These are phyloP conservation scores for Liopterus haemorrhoidalis DNA, from an alignment of 2,888 invertebrate genomes.

Conservation along the genomic window DNA sequence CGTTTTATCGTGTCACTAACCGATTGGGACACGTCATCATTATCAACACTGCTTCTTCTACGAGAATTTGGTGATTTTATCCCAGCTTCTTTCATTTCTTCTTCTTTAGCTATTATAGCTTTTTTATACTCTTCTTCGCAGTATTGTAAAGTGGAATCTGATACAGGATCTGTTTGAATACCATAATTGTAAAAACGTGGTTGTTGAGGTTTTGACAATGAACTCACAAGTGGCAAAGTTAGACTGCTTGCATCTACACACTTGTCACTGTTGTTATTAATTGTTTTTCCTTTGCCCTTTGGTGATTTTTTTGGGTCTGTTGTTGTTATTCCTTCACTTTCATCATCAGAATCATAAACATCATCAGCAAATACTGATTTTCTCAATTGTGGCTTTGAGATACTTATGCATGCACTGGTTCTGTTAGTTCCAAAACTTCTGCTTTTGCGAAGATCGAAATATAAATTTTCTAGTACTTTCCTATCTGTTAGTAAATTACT, in stretches of 20 bases:
- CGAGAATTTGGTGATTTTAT: constrained; percentile 46
- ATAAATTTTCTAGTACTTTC: constrained; percentile 64
- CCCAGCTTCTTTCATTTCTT: constrained; percentile 38
- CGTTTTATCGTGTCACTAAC: constrained; percentile 83
- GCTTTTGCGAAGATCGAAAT: constrained; percentile 65
- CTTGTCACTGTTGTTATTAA: constrained; percentile 12
- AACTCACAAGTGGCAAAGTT: constrained; percentile 64
- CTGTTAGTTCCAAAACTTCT: constrained; percentile 50
- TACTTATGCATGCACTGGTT: constrained; percentile 13
- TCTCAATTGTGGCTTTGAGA: constrained; percentile 33
- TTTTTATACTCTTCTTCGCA: constrained; percentile 49
- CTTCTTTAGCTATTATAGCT: constrained; percentile 45
- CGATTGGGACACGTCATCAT: constrained; percentile 79
- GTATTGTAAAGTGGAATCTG: constrained; percentile 50
- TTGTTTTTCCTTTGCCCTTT: constrained; percentile 26
- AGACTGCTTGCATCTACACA: constrained; percentile 38
- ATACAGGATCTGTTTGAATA: constrained; percentile 58
- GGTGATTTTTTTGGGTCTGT: constrained; percentile 34
- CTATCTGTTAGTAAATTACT: constrained; percentile 68
- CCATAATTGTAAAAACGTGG: constrained; percentile 49
- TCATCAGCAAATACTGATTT: constrained; percentile 33
- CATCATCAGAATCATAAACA: constrained; percentile 31
- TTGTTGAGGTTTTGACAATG: constrained; percentile 54
- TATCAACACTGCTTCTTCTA: constrained; percentile 72
- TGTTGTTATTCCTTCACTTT: constrained; percentile 37